phyloP scores from a whole-genome alignment of 2,113 vertebrate species.

The Bubo scandiacus region DNA sequence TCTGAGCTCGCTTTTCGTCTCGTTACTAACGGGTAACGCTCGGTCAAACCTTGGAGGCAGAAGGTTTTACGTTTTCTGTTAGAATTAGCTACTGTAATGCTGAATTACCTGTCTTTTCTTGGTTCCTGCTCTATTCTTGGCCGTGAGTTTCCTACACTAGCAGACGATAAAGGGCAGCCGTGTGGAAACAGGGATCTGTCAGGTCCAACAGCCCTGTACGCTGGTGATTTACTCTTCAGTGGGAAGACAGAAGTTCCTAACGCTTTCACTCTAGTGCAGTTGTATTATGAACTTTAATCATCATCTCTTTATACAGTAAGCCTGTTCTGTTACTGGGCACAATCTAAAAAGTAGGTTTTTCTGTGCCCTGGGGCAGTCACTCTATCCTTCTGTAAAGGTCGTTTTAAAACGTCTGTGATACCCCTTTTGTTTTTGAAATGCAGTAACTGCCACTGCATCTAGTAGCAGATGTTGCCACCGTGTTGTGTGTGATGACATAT shows the following conservation, averaged over 20 bases:
- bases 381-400: not conserved
- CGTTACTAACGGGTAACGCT: not conserved
- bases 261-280: rapidly evolving
- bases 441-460: not conserved
- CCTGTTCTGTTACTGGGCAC: not conserved
- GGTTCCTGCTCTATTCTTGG: not conserved
- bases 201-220: rapidly evolving
- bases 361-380: not conserved
- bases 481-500: not conserved
- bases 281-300: not conserved
- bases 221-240: not conserved
- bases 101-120: not conserved
- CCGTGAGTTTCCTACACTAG: not conserved
- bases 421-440: not conserved
- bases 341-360: not conserved
- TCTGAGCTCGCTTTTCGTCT: not conserved
- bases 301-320: not conserved
- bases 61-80: not conserved
- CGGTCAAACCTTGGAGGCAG: not conserved
- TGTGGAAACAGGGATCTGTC: not conserved
- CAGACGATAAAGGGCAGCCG: not conserved
- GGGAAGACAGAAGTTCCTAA: not conserved
- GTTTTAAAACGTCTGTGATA: not conserved
- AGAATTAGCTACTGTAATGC: not conserved
- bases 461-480: not conserved